Percentiles rank a stretch among this genome's conserved stretches.
phyloP scores from a whole-genome alignment of 2,888 invertebrate species.

The Syritta pipiens region DNA sequence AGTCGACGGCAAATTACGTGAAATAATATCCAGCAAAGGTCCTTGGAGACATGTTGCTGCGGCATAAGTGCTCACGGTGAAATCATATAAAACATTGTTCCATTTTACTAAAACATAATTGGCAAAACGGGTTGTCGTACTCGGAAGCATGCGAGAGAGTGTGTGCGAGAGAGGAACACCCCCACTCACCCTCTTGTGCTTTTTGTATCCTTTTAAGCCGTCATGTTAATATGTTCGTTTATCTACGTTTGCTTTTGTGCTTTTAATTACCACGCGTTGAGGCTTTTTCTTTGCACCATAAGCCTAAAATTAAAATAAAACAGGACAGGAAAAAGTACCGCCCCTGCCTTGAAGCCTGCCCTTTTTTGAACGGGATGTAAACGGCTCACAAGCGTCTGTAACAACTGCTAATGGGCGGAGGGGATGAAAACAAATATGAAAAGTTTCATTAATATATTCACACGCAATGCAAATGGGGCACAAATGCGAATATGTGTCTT shows the following conservation, averaged over 20 bases:
- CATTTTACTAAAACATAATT: constrained; percentile 70
- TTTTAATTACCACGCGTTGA: constrained; percentile 60
- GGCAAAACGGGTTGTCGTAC: constrained; percentile 68
- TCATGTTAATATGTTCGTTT: constrained; percentile 67
- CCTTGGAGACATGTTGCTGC: constrained; percentile 68
- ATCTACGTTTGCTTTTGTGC: constrained; percentile 58
- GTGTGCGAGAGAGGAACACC: constrained; percentile 29
- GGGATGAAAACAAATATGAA: constrained; percentile 66
- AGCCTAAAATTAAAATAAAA: constrained; percentile 54
- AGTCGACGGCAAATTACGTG: constrained; percentile 37
- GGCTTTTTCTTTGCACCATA: constrained; percentile 41
- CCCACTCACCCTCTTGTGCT: constrained; percentile 45
- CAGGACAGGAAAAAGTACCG: constrained; percentile 39
- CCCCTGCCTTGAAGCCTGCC: constrained; percentile 40
- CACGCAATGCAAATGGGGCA: constrained; percentile 62
- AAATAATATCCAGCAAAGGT: constrained; percentile 58
- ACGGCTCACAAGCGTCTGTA: constrained; percentile 24
- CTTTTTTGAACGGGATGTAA: too few species aligned
- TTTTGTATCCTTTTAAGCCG: constrained; percentile 62
- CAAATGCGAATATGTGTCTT: constrained; percentile 67
- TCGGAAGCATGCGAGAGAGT: constrained; percentile 11
- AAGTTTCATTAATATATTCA: constrained; percentile 69
- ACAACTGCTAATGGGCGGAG: constrained; percentile 59
- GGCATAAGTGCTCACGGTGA: constrained; percentile 66
- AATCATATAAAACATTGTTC: constrained; percentile 69